A percentile compares a stretch with the other conserved stretches of the same genome.
These are phyloP conservation scores for Gambusia holbrooki DNA, from an alignment of 2,113 vertebrate species.

Conservation along the genomic window DNA sequence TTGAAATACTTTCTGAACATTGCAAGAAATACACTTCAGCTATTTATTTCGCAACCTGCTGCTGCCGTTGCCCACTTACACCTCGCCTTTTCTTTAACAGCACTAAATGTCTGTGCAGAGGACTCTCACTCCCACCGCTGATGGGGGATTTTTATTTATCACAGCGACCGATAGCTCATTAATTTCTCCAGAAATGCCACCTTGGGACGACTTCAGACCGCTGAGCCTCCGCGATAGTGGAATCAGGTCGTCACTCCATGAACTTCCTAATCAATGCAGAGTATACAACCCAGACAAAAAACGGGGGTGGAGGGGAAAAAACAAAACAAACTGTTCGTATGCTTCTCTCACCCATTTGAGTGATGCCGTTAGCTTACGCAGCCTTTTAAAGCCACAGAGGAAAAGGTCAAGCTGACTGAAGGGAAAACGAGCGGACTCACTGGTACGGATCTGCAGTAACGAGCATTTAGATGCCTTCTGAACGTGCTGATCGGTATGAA, in stretches of 20 bases:
- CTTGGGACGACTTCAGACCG: slow-evolving; percentile 30
- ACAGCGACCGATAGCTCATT: slow-evolving; percentile 46
- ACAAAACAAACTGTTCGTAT: slow-evolving; percentile 2
- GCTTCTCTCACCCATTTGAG: slow-evolving; percentile 10
- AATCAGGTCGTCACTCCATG: slow-evolving; percentile 46
- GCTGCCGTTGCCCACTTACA: slow-evolving; percentile 15
- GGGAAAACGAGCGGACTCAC: slow-evolving; percentile 33
- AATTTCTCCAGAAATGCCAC: slow-evolving; percentile 52
- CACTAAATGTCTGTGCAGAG: slow-evolving; percentile 16
- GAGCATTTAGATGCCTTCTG: slow-evolving; percentile 36
- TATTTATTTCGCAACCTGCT: slow-evolving; percentile 8
- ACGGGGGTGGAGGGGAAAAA: not conserved
- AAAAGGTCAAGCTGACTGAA: slow-evolving; percentile 69
- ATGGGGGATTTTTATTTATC: slow-evolving; percentile 47
- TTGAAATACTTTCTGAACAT: slow-evolving; percentile 21
- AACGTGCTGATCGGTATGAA: slow-evolving; percentile 54
- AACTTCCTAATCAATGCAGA: slow-evolving; percentile 37
- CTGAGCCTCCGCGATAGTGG: slow-evolving; percentile 13
- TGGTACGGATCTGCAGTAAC: slow-evolving; percentile 48
- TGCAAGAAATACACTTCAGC: slow-evolving; percentile 7
- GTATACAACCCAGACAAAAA: slow-evolving; percentile 6
- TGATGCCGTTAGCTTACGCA: slow-evolving; percentile 31
- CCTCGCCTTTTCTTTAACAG: not conserved
- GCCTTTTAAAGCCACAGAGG: slow-evolving; percentile 57
- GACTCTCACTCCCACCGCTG: slow-evolving; percentile 29